These are phyloP conservation scores for Hemiscyllium ocellatum DNA, from an alignment of 2,113 vertebrate species.

Conservation along the genomic window DNA sequence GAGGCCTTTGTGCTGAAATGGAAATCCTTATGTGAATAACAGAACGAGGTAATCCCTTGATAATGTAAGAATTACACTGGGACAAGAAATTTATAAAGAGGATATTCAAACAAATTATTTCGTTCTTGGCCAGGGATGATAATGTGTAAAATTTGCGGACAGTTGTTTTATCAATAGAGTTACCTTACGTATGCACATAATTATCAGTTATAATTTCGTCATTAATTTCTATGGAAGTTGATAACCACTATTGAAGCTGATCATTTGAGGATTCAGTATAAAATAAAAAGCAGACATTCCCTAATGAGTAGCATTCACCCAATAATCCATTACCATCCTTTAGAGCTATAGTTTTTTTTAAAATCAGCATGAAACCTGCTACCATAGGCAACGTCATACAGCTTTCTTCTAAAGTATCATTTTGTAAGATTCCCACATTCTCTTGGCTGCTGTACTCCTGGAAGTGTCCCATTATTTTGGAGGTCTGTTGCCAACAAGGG, in stretches of 20 bases:
- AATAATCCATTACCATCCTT: not conserved
- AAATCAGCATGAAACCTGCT: not conserved
- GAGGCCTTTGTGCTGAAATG: not conserved
- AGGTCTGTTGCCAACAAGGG: too few relatives aligned
- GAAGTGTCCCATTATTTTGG: too few relatives aligned
- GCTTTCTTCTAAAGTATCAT: too few relatives aligned
- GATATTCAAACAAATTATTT: not conserved
- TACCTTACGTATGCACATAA: not conserved
- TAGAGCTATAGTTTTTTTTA: not conserved
- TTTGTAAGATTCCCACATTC: too few relatives aligned
- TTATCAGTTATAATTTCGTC: not conserved
- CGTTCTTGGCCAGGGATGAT: too few relatives aligned
- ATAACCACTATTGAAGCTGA: not conserved
- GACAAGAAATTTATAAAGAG: not conserved
- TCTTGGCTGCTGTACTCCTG: too few relatives aligned
- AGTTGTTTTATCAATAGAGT: not conserved
- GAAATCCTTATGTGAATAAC: not conserved
- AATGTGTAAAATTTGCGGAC: not conserved
- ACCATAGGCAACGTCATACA: too few relatives aligned
- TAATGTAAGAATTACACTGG: not conserved
- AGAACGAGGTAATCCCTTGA: not conserved
- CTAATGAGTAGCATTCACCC: not conserved
- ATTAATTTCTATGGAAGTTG: not conserved
- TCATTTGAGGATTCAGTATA: not conserved
- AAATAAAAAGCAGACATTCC: not conserved